phyloP scores from a whole-genome alignment of 2,113 vertebrate genomes.

The Gorsachius goisagi region DNA sequence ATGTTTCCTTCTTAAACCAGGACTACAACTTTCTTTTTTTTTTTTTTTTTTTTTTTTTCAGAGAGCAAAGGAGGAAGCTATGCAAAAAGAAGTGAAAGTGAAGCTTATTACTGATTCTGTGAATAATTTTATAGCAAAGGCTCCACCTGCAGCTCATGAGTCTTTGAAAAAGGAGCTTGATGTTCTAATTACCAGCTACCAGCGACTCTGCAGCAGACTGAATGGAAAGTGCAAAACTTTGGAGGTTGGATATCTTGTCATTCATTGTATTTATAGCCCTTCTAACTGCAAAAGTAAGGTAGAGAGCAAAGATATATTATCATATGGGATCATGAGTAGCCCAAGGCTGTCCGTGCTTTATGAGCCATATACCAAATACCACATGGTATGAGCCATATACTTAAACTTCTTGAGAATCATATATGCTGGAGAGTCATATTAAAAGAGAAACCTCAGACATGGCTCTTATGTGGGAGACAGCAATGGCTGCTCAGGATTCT shows the following conservation, averaged over 20 bases:
- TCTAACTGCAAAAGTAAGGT: background rate
- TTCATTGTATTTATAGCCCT: background rate
- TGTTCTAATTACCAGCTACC: slow-evolving; percentile 89
- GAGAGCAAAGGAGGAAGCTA: slow-evolving; percentile 94
- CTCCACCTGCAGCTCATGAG: slow-evolving; percentile 91
- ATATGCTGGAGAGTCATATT: background rate
- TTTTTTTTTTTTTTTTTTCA: slow-evolving; percentile 38
- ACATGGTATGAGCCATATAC: background rate
- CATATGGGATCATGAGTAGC: background rate
- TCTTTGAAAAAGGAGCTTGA: slow-evolving; percentile 91
- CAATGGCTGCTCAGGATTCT: background rate
- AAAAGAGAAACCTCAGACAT: background rate
- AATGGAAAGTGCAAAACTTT: slow-evolving; percentile 96
- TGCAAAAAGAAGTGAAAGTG: slow-evolving; percentile 95
- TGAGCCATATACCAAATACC: background rate
- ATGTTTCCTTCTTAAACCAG: background rate
- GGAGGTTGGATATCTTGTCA: slow-evolving; percentile 80
- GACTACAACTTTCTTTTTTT: background rate
- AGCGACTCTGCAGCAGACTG: slow-evolving; percentile 92
- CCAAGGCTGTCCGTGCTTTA: background rate
- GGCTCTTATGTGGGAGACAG: background rate
- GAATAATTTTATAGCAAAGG: slow-evolving; percentile 91
- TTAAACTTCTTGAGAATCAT: background rate
- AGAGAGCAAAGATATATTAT: background rate
- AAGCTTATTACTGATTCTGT: slow-evolving; percentile 92